Conservation (phyloP, 2,113 vertebrate species). For the Cardinalis cardinalis region DNA sequence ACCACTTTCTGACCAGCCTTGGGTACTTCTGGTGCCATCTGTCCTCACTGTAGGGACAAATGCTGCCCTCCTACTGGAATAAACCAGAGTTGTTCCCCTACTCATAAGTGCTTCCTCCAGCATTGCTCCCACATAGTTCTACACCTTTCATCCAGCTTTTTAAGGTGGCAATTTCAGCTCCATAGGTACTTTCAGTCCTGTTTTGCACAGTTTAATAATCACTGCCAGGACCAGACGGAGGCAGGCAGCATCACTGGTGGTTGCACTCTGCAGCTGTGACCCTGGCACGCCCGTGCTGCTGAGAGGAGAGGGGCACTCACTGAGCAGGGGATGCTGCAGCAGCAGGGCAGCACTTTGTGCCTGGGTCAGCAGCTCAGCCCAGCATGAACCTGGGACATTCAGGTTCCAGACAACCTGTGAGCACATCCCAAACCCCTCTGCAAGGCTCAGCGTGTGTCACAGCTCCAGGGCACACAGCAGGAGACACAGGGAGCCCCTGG, state of each 20-base stretch:
- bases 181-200: neutral
- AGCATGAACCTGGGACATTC: fast-evolving
- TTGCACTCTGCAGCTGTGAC: neutral
- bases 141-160: neutral
- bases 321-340: neutral
- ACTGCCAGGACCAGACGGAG: neutral
- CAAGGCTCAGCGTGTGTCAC: neutral
- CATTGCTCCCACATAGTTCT: neutral
- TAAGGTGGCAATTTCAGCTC: neutral
- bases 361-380: neutral
- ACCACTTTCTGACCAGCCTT: neutral
- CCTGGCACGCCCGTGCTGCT: fast-evolving
- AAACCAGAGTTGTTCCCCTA: neutral
- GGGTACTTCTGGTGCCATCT: neutral
- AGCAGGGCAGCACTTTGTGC: neutral
- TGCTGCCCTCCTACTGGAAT: neutral
- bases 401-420: neutral
- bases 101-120: neutral
- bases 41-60: neutral
- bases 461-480: neutral
- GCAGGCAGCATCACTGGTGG: neutral
- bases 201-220: neutral
- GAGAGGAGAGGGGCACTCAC: neutral
- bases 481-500: neutral
- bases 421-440: too few relatives aligned